Conservation (phyloP, 2,888 invertebrate species). For the Cancer borealis region DNA sequence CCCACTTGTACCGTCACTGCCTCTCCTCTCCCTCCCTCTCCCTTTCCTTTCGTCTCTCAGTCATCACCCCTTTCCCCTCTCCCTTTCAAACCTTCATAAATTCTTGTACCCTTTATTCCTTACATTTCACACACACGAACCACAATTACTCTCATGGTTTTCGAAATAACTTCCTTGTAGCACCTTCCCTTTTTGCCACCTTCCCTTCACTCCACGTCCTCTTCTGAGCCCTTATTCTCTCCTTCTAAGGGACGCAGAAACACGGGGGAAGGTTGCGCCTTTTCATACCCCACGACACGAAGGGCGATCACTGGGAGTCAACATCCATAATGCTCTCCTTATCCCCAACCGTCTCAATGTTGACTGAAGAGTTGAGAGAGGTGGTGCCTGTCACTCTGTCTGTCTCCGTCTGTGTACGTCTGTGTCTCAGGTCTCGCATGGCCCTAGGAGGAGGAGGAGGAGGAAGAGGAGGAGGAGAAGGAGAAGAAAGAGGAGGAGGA, state of each 20-base stretch:
- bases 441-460: neutral
- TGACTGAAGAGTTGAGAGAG: constrained; percentile 35
- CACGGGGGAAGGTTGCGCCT: neutral
- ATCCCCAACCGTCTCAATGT: neutral
- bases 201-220: neutral
- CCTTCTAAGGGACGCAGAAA: neutral
- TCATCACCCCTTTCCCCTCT: neutral
- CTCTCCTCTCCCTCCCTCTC: constrained; percentile 21
- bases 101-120: neutral
- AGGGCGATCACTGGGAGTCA: constrained; percentile 12
- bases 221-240: neutral
- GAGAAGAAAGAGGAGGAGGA: neutral
- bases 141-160: neutral
- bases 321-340: constrained; percentile 30
- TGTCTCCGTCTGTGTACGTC: neutral
- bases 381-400: neutral
- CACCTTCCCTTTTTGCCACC: neutral
- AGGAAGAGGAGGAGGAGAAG: no score
- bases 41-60: neutral
- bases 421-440: neutral
- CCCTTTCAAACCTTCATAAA: neutral
- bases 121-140: neutral
- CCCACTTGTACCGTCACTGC: constrained; percentile 1
- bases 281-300: neutral
- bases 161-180: neutral